Base-by-base conservation (phyloP, 1,140 invertebrate genomes). In the Bradynema listronoti region DNA sequence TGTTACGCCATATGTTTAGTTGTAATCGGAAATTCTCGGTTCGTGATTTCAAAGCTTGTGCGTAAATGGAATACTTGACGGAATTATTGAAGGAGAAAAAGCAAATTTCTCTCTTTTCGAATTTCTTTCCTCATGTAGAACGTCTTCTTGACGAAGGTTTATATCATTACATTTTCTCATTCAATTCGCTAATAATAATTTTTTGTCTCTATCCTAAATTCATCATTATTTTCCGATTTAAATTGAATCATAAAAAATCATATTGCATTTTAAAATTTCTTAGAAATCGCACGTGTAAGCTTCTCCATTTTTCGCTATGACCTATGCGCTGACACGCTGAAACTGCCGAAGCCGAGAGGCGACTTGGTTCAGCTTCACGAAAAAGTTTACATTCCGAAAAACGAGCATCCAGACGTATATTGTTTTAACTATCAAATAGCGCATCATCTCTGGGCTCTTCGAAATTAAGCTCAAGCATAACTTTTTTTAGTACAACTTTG, bases 381-480 rank as follows among this genome's bases (percentile, higher is more conserved):
- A 84, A 99, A 99, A 86, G 89, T 99, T 73, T 98, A 92, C 83
- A 92, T 99, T 77, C 95, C 95, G 11, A 89, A 94, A 67, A 95
- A 96, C 85, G 92, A 98, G 81, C 90, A 96, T 83, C 95, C 95
- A 84, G 94, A 98, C 16, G 61, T 63, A 52, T 14, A 24, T 6
- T 61, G 3, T 11, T 4, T 22, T 16, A 0, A 65, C 22, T 14
- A 22, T 1, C 7, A 52, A 61, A 25, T 29, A 27, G n/a, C 22
- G 14, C 24, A 16, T 47, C n/a, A 4, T 11, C 25, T 7, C 19
- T 30, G n/a, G 19, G 19, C 7, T n/a, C 24, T 58, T 41, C 19
- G 27, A 7, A 29, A 53, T 51, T 6, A 49, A 36, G 29, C 36
- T 27, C 59, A 53, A n/a, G n/a, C 45, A 39, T 57, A 42, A 79